These are phyloP conservation scores for Petrosia ficiformis DNA, from an alignment of 37 sponge, comb jelly and placozoan genomes.

Conservation along the genomic window DNA sequence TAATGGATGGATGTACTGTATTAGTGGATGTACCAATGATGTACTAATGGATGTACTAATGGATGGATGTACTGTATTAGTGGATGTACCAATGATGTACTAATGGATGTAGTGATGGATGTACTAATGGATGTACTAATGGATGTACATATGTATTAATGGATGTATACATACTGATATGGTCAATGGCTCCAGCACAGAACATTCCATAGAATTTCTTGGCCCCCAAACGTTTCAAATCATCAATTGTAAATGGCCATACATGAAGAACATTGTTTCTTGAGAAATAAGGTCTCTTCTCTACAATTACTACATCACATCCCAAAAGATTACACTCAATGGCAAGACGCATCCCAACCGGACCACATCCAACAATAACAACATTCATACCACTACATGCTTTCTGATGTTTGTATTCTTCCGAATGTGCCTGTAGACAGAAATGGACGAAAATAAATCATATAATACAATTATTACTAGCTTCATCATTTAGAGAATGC, in stretches of 20 bases:
- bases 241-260: constrained; percentile 93
- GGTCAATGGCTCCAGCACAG: constrained; percentile 89
- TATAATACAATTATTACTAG: too few relatives aligned
- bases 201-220: constrained; percentile 93
- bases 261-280: constrained; percentile 91
- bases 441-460: too few relatives aligned
- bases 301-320: constrained; percentile 67
- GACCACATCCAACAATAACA: constrained; percentile 74
- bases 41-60: too few relatives aligned
- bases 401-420: constrained; percentile 45
- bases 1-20: too few relatives aligned
- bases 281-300: constrained; percentile 80
- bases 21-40: too few relatives aligned
- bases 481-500: too few relatives aligned
- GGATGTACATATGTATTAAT: too few relatives aligned
- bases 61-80: too few relatives aligned
- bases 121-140: too few relatives aligned
- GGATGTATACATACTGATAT: constrained; percentile 87
- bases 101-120: too few relatives aligned
- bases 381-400: constrained; percentile 29
- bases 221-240: constrained; percentile 74
- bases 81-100: too few relatives aligned
- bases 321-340: constrained; percentile 78
- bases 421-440: neutral
- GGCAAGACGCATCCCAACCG: constrained; percentile 80